phyloP scores from a whole-genome alignment of 2,797 vertebrate species.

The Characodon lateralis region DNA sequence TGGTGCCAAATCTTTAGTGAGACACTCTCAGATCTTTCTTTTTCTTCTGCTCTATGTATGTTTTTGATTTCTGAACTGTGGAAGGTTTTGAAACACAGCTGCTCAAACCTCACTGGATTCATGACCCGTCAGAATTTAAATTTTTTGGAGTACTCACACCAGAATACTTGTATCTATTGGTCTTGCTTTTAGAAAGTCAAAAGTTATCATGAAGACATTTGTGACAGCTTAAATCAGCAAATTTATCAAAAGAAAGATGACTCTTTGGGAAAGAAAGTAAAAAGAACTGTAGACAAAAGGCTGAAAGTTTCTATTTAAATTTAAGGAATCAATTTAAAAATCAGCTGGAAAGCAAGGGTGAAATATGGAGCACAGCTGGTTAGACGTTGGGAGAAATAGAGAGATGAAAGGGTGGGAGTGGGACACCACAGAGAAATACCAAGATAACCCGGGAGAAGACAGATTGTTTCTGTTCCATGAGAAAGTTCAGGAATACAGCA shows the following conservation, averaged over 20 bases:
- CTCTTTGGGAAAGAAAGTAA: conserved; percentile 10
- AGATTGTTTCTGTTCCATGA: conserved; percentile 52
- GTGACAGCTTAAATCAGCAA: conserved; percentile 28
- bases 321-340: conserved; percentile 48
- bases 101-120: conserved; percentile 50
- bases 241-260: conserved; percentile 55
- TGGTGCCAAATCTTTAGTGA: background rate
- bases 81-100: background rate
- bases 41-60: background rate
- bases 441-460: conserved; percentile 44
- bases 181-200: conserved; percentile 48
- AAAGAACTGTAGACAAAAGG: conserved; percentile 29
- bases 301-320: conserved; percentile 35
- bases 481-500: conserved; percentile 53
- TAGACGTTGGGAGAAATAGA: conserved; percentile 15
- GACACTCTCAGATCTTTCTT: background rate
- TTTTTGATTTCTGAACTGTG: background rate
- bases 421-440: conserved; percentile 33
- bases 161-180: conserved; percentile 50
- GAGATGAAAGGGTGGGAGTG: conserved; percentile 14
- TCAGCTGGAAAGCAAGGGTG: conserved; percentile 21
- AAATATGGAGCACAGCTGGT: conserved; percentile 70
- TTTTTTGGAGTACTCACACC: conserved; percentile 47
- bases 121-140: conserved; percentile 41
- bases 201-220: conserved; percentile 58